Percentiles rank a stretch among this genome's conserved stretches.
Conservation (phyloP, 2,888 invertebrate species). For the Eustalomyia histrio region DNA sequence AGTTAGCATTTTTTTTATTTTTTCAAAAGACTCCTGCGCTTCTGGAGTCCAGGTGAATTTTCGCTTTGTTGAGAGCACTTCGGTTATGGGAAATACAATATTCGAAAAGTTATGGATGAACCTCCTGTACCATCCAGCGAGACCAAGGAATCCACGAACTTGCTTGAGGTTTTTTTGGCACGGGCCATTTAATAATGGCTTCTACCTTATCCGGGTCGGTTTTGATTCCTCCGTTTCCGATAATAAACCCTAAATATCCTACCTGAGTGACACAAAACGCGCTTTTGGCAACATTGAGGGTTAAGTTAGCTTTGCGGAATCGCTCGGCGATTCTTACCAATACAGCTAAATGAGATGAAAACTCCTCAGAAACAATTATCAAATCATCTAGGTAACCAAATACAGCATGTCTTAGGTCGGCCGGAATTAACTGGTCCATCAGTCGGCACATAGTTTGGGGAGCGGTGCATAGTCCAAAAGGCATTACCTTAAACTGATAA, state of each 20-base stretch:
- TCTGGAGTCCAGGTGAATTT: constrained; percentile 43
- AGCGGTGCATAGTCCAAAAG: constrained; percentile 56
- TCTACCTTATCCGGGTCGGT: constrained; percentile 41
- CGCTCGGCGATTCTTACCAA: constrained; percentile 30
- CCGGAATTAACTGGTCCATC: constrained; percentile 50
- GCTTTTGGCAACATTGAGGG: constrained; percentile 40
- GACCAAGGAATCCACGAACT: constrained; percentile 58
- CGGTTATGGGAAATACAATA: constrained; percentile 25
- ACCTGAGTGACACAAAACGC: constrained; percentile 49
- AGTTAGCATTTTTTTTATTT: constrained; percentile 30
- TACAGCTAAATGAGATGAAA: constrained; percentile 25
- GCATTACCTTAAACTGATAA: constrained; percentile 61
- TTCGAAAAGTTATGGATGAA: constrained; percentile 63
- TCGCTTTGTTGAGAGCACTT: constrained; percentile 35
- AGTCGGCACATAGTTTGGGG: constrained; percentile 19
- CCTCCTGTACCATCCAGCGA: constrained; percentile 65
- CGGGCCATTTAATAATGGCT: constrained; percentile 15
- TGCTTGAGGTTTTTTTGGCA: constrained; percentile 30
- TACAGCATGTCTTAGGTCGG: constrained; percentile 39
- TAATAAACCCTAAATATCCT: constrained; percentile 55
- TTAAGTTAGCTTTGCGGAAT: constrained; percentile 38
- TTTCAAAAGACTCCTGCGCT: constrained; percentile 44
- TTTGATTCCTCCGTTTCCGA: constrained; percentile 44
- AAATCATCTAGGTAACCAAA: constrained; percentile 60
- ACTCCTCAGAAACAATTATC: constrained; percentile 47